A percentile compares a stretch with the other conserved stretches of the same genome.
Conservation (phyloP, 2,113 vertebrate genomes). For the Aythya baeri region DNA sequence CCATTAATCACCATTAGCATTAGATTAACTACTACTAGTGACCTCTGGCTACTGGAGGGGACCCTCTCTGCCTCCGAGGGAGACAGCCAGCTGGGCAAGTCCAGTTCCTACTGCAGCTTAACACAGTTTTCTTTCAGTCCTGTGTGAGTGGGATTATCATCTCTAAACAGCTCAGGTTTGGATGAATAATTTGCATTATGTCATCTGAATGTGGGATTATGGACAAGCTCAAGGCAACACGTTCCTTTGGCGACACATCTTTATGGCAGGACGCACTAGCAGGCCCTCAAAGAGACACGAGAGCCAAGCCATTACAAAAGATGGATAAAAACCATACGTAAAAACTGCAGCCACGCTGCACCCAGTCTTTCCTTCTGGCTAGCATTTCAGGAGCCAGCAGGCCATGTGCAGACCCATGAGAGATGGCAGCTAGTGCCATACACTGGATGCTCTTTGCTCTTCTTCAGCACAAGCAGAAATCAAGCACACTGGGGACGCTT, state of each 20-base stretch:
- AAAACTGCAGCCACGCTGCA: not conserved
- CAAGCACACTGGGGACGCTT: too few species aligned
- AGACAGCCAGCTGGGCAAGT: rapidly evolving
- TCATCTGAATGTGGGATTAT: not conserved
- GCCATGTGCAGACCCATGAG: not conserved
- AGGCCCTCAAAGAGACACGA: not conserved
- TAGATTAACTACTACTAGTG: not conserved
- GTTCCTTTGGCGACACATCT: not conserved
- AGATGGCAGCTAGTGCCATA: not conserved
- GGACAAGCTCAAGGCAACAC: not conserved
- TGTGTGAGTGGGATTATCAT: not conserved
- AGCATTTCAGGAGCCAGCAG: not conserved
- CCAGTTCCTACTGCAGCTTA: not conserved
- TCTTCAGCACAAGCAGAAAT: not conserved
- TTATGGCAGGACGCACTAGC: not conserved
- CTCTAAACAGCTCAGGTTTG: not conserved
- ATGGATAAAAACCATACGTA: not conserved
- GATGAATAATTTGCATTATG: not conserved
- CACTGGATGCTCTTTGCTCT: not conserved
- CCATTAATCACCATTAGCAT: not conserved
- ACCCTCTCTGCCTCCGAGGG: not conserved
- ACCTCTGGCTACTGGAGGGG: not conserved
- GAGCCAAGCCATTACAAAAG: not conserved
- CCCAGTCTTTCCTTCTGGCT: not conserved
- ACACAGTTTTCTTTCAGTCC: not conserved